These are phyloP conservation scores for Ormyrus rosae DNA, from an alignment of 2,888 invertebrate species.

Conservation along the genomic window DNA sequence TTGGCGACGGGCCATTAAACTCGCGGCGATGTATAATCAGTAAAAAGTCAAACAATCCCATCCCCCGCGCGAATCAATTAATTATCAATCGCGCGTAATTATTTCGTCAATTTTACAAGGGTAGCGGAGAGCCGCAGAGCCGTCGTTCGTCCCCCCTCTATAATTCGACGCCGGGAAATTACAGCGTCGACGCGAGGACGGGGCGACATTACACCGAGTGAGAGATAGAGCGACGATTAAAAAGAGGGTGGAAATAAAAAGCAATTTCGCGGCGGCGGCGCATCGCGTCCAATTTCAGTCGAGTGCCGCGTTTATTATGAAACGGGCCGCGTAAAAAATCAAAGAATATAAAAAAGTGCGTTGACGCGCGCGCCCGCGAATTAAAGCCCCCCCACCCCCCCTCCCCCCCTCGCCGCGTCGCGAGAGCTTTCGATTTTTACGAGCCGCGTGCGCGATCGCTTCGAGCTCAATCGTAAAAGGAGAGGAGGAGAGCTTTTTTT, in stretches of 20 bases:
- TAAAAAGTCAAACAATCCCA: background rate
- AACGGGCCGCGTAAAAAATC: too few species aligned
- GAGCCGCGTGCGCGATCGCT: too few species aligned
- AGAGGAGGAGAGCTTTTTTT: too few species aligned
- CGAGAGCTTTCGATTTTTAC: too few species aligned
- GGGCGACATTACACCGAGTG: background rate
- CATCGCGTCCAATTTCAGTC: constrained; percentile 20
- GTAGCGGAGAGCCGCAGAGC: background rate
- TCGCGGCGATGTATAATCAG: too few species aligned
- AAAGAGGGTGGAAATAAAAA: constrained; percentile 4
- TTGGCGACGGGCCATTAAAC: too few species aligned
- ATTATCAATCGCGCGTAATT: background rate
- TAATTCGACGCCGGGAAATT: background rate
- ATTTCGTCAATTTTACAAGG: background rate
- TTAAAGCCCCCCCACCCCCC: background rate
- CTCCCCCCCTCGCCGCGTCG: background rate
- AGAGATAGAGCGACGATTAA: background rate
- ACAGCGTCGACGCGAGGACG: background rate
- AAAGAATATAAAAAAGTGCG: background rate
- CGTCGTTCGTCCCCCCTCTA: background rate
- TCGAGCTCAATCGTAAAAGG: too few species aligned
- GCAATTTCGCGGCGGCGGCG: constrained; percentile 1
- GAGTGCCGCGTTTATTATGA: background rate
- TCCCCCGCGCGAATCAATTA: background rate
- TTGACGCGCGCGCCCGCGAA: background rate